Conservation (phyloP, 2,797 vertebrate genomes). For the Sciurus carolinensis region DNA sequence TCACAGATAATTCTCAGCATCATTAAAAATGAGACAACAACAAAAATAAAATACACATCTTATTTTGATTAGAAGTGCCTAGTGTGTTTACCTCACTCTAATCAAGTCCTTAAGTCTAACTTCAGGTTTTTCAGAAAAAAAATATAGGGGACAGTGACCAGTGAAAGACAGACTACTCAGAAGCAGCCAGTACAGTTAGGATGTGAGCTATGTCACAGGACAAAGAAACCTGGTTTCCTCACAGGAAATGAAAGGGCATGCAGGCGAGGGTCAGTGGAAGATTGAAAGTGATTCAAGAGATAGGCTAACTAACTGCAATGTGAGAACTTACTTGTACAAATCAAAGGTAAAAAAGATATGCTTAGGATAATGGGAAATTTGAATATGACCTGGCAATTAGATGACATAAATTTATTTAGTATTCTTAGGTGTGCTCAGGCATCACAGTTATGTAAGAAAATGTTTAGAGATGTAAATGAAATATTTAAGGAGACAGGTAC, state of each 20-base stretch:
- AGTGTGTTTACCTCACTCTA: background rate
- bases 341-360: background rate
- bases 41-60: background rate
- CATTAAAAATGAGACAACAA: background rate
- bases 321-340: background rate
- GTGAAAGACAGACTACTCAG: background rate
- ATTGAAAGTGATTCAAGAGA: background rate
- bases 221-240: background rate
- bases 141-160: background rate
- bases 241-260: background rate
- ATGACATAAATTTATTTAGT: background rate
- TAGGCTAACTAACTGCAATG: background rate
- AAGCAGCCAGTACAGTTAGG: background rate
- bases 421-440: conserved; percentile 18
- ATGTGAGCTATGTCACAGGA: background rate
- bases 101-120: background rate
- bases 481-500: background rate
- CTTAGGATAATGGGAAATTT: background rate
- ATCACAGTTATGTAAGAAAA: background rate
- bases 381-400: background rate
- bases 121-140: background rate
- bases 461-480: background rate
- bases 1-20: background rate
- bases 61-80: background rate
- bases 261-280: background rate